A percentile compares a stretch with the other conserved stretches of the same genome.
phyloP scores from a whole-genome alignment of 2,797 vertebrate species.

The Enteromius mattozi region DNA sequence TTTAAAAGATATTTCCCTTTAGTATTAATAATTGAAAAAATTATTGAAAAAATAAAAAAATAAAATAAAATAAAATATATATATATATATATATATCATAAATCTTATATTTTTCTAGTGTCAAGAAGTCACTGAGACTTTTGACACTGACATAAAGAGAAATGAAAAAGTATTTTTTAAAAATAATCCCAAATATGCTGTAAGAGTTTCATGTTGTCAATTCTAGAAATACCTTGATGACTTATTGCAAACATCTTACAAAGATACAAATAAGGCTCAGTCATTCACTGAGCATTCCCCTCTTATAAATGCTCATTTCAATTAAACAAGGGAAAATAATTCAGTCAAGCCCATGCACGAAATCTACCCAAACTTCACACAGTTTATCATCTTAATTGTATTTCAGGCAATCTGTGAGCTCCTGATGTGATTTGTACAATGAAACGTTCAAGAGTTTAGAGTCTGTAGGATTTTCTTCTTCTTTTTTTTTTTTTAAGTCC shows the following conservation, averaged over 20 bases:
- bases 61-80: no score
- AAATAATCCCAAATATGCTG: conserved; percentile 3
- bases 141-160: conserved; percentile 3
- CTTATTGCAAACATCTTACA: not conserved
- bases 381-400: not conserved
- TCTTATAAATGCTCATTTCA: not conserved
- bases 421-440: conserved; percentile 26
- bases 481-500: not conserved
- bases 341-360: conserved; percentile 18
- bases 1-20: conserved; percentile 46
- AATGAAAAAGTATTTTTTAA: not conserved
- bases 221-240: not conserved
- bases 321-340: not conserved
- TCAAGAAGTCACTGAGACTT: not conserved
- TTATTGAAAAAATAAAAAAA: no score
- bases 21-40: conserved; percentile 12
- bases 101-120: conserved; percentile 9
- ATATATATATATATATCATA: conserved; percentile 4
- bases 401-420: conserved; percentile 20
- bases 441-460: not conserved
- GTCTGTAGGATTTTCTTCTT: not conserved
- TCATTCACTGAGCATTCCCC: not conserved
- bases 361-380: not conserved
- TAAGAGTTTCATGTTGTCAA: not conserved
- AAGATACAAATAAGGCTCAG: conserved; percentile 4